Evolutionary conservation across 2,888 invertebrate genomes (phyloP), one percentile per base, ranked within the genome.

Genomic region (Balanococcus diminutus): DNA sequence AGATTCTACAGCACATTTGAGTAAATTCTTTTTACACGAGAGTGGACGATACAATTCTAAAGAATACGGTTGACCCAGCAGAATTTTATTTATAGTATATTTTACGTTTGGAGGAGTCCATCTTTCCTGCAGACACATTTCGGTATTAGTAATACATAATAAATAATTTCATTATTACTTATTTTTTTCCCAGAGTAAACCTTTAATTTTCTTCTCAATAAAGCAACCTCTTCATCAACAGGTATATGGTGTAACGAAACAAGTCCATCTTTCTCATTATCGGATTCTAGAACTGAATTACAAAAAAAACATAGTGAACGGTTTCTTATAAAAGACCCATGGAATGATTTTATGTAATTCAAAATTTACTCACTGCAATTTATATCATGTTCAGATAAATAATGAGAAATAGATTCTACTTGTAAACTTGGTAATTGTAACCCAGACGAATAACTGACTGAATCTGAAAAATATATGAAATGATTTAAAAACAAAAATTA

Each of bases 1-100:
- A 83, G 93, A 92, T 36, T 91, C 91, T 39, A 96, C 90, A 0
- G 95, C 94, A 87, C 93, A 93, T 89, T 95, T 94, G 9, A 96
- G 89, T 16, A 96, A 89, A 87, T 93, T 91, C 51, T 93, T 92
- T 90, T 96, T 96, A 88, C 93, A 93, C 67, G 89, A 89, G 22
- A 91, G 88, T 11, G 91, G 91, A 87, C 89, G 92, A 91, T 90
- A 96, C 36, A 89, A 89, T 88, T 92, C 91, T 72, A 93, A 89
- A 2, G 91, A 90, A 88, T 90, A 91, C 6, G 91, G 90, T 81
- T 91, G 90, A 0, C 92, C 91, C 36, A 91, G 88, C 86, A 92
- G 89, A 89, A 93, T 91, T 88, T 90, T 91, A 88, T 90, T 90
- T 42, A 93, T 89, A 0, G 91, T 91, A 81, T 91, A 90, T 85